phyloP scores from a whole-genome alignment of 2,888 invertebrate genomes.

The Polydesmus complanatus region DNA sequence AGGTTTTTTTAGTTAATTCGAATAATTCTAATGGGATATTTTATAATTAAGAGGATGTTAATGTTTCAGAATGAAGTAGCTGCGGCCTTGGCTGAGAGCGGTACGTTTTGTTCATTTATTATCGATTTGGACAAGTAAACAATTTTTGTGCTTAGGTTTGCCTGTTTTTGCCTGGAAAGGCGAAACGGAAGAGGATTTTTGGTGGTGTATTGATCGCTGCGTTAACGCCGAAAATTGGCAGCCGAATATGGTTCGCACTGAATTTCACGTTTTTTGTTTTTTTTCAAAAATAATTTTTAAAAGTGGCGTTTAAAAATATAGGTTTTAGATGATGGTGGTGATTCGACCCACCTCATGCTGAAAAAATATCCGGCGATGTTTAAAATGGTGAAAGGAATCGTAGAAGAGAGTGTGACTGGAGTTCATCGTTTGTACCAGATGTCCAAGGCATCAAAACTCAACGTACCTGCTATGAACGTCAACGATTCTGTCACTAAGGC shows the following conservation, averaged over 20 bases:
- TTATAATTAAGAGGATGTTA: too few species aligned
- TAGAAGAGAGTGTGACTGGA: slow-evolving; percentile 96
- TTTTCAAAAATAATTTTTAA: neutral
- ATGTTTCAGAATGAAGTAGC: neutral
- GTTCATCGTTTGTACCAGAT: slow-evolving; percentile 91
- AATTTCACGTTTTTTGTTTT: too few species aligned
- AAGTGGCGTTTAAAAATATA: slow-evolving; percentile 9
- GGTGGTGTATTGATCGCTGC: slow-evolving; percentile 98
- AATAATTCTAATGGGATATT: too few species aligned
- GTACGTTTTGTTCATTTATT: too few species aligned
- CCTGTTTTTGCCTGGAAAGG: slow-evolving; percentile 94
- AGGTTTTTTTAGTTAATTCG: slow-evolving; percentile 38
- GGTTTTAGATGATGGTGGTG: slow-evolving; percentile 92
- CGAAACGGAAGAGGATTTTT: slow-evolving; percentile 94
- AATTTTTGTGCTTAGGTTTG: slow-evolving; percentile 36
- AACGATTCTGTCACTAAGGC: slow-evolving; percentile 91
- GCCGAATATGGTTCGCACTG: slow-evolving; percentile 61
- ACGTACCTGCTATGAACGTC: slow-evolving; percentile 96
- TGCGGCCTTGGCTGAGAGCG: neutral
- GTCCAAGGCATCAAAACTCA: slow-evolving; percentile 82
- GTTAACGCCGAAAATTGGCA: slow-evolving; percentile 85
- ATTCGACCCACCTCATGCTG: slow-evolving; percentile 89
- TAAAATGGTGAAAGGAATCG: slow-evolving; percentile 84
- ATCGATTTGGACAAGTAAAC: too few species aligned
- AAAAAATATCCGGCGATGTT: slow-evolving; percentile 89